Evolutionary conservation across 2,888 invertebrate genomes (phyloP).

Genomic region (Deroplatys truncata): DNA sequence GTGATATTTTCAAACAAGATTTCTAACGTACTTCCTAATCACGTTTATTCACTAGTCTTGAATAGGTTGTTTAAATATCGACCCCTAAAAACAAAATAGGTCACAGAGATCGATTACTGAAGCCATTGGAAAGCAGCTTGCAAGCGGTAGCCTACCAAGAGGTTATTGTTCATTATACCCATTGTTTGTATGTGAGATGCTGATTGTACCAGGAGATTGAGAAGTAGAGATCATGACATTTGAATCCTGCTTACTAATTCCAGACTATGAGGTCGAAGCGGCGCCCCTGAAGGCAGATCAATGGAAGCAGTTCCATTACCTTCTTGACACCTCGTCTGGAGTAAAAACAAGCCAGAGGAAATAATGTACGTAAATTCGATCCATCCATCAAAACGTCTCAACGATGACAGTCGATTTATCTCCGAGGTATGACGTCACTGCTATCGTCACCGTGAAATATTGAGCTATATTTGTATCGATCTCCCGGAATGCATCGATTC

Average conservation of each 20-base stretch:
- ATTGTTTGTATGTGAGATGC: not conserved
- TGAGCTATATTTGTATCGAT: not conserved
- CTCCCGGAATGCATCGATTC: not conserved
- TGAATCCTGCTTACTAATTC: not conserved
- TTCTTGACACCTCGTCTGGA: not conserved
- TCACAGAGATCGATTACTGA: not conserved
- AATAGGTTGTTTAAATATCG: not conserved
- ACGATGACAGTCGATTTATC: slow-evolving; percentile 19
- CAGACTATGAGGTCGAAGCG: not conserved
- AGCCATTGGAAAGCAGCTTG: not conserved
- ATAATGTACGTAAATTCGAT: not conserved
- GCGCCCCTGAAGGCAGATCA: not conserved
- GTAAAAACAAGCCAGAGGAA: not conserved
- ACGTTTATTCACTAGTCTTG: too few species aligned
- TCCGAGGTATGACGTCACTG: not conserved
- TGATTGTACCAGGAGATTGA: not conserved
- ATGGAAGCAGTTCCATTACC: not conserved
- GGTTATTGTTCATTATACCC: not conserved
- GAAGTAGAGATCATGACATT: not conserved
- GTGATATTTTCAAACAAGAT: too few species aligned
- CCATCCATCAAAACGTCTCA: slow-evolving; percentile 19
- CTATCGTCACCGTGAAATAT: not conserved
- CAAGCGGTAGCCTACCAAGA: not conserved
- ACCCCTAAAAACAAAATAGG: not conserved
- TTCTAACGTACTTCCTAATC: too few species aligned